Evolutionary conservation across 1,140 invertebrate genomes (phyloP), one percentile per base, ranked within the genome.

Genomic region (Dendroctonus valens): DNA sequence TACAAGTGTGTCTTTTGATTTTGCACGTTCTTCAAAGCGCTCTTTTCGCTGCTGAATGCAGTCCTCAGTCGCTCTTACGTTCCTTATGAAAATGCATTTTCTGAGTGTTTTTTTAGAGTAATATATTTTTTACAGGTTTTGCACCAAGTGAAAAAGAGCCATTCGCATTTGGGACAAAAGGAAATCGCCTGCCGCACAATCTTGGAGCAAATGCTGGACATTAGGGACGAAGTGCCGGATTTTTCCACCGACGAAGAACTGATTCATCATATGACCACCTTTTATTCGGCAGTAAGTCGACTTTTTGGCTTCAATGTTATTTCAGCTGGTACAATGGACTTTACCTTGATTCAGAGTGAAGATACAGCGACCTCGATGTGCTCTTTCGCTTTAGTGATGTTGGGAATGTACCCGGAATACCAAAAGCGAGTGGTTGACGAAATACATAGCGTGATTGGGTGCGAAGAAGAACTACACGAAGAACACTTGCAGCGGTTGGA

Each of bases 401-500:
- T 74, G 6, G 73, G 71, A 49, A 70, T 70, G 61, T 66, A 74
- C 60, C 73, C 73, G 11, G 44, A 72, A n/a, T 65, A 67, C 46
- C 71, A 74, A 49, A 60, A 64, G 8, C 71, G 65, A 53, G 64
- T 73, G 26, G n/a, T 70, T 3, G 68, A 65, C 5, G 58, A 69
- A 42, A 60, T 66, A 14, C 12, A 8, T 11, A 8, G 5, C n/a
- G 41, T 49, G 44, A 12, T 59, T 48, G 57, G 41, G 44, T 12
- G 8, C 14, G 48, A 55, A 48, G n/a, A n/a, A n/a, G 62, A 57
- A 11, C 14, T 66, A 9, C 7, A 12, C n/a, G 46, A 41, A 52
- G 46, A 59, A 12, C 26, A 59, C 52, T 67, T 90, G 48, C 75
- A 79, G 53, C 78, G 85, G 63, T 83, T 92, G 83, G 86, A 85